Conservation (phyloP, 2,888 invertebrate species). For the Mesorhabditis belari region DNA sequence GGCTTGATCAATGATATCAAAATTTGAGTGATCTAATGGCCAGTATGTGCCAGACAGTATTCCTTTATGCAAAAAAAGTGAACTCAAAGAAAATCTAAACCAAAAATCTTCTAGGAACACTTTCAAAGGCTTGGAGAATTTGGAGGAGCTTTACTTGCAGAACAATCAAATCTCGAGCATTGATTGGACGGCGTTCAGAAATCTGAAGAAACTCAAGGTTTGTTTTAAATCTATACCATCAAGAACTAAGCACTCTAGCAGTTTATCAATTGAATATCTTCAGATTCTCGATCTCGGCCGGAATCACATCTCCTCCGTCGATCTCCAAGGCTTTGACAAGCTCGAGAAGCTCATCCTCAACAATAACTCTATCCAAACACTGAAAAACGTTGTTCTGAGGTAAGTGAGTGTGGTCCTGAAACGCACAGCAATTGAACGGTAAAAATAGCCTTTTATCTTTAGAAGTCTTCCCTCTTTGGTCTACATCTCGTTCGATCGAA, state of each 20-base stretch:
- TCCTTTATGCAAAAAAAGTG: too few species aligned
- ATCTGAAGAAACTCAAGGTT: constrained; percentile 30
- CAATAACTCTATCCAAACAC: constrained; percentile 41
- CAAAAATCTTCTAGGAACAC: constrained; percentile 20
- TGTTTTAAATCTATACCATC: too few species aligned
- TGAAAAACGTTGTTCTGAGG: constrained; percentile 19
- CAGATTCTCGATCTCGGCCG: constrained; percentile 6
- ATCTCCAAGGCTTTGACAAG: constrained; percentile 21
- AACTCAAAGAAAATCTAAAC: neutral
- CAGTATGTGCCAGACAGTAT: too few species aligned
- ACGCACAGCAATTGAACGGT: too few species aligned
- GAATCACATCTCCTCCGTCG: constrained; percentile 1
- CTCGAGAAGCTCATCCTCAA: constrained; percentile 46
- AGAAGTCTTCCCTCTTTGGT: constrained; percentile 11
- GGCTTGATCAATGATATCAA: too few species aligned
- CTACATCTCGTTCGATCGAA: constrained; percentile 37
- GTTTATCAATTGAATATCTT: too few species aligned
- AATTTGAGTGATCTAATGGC: too few species aligned
- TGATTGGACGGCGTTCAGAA: constrained; percentile 35
- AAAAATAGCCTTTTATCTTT: too few species aligned
- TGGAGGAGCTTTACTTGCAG: constrained; percentile 49
- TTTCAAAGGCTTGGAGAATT: constrained; percentile 49
- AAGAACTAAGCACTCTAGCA: too few species aligned
- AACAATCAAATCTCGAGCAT: constrained; percentile 32
- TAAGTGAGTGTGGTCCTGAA: too few species aligned